Evolutionary conservation across 2,888 invertebrate species (phyloP), one percentile per base, ranked within the genome.

Genomic region (Prosopocoilus inquinatus): DNA sequence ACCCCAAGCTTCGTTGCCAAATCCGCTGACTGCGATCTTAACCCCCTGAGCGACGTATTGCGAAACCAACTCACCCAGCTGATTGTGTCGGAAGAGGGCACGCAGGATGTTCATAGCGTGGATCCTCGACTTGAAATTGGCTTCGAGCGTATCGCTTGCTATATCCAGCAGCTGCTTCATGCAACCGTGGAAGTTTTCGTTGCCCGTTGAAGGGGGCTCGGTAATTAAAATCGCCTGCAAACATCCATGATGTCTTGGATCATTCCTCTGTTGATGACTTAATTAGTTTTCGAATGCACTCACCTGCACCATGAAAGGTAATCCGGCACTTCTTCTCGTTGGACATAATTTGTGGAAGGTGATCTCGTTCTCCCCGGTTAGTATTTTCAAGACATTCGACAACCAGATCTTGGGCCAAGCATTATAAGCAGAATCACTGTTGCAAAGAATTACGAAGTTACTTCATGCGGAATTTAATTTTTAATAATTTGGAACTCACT

Each of bases 281-380:
- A n/a, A n/a, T n/a, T n/a, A n/a, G n/a, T n/a, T n/a, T n/a, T n/a
- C 3, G 20, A 28, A 1, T 28, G 3, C 5, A 1, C 47, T 62
- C 62, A 89, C 90, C 82, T 91, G 89, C 63, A 94, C 85, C 82
- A 96, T 89, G 73, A 91, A 96, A 0, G 97, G 97, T 51, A 98
- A 82, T 0, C 97, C 98, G 9, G 96, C 97, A 75, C 96, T 95
- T 58, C 97, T 81, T 15, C 97, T 80, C 0, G 96, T 96, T 3
- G 92, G 83, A 69, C 90, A 91, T 9, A 91, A 75, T 69, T 84
- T 83, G 1, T 75, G 73, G 59, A 78, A 78, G 15, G 72, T 72
- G 50, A 72, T 67, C 45, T 75, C 75, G 65, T 75, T 70, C 2
- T 77, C 78, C 2, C 81, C 80, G 1, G 79, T 75, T 8, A 89